phyloP scores from a whole-genome alignment of 1,140 invertebrate species.

The Dufourea novaeangliae region DNA sequence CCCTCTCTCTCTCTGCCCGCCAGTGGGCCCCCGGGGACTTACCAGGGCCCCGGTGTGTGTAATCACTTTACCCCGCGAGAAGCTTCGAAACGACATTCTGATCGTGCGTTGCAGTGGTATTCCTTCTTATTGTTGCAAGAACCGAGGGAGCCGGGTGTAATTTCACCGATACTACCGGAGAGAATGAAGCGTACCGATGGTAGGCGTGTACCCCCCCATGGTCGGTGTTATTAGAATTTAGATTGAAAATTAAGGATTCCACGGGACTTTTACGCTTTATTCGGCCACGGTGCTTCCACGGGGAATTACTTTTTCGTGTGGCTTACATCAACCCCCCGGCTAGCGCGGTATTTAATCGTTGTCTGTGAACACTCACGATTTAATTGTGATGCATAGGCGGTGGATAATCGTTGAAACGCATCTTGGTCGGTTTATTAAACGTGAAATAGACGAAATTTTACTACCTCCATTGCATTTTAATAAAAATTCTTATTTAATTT shows the following conservation, averaged over 20 bases:
- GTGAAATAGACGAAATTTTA: too few relatives aligned
- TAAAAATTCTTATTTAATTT: too few relatives aligned
- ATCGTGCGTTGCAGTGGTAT: conserved; percentile 58
- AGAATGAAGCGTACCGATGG: conserved; percentile 47
- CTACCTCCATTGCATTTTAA: too few relatives aligned
- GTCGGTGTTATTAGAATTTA: conserved; percentile 65
- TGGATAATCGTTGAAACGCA: too few relatives aligned
- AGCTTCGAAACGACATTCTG: conserved; percentile 65
- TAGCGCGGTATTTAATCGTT: too few relatives aligned
- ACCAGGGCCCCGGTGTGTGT: conserved; percentile 42
- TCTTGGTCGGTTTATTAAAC: too few relatives aligned
- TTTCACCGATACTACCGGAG: conserved; percentile 55
- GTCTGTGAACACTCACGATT: too few relatives aligned
- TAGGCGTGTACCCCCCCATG: conserved; percentile 13
- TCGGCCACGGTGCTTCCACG: not conserved
- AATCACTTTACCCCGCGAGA: conserved; percentile 64
- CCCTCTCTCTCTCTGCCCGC: too few relatives aligned
- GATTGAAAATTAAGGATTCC: conserved; percentile 65
- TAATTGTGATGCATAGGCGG: too few relatives aligned
- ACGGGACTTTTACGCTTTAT: conserved; percentile 23
- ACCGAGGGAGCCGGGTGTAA: conserved; percentile 52
- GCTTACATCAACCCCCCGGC: conserved; percentile 20
- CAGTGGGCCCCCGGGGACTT: conserved; percentile 47
- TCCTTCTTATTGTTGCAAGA: conserved; percentile 63
- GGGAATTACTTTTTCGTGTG: not conserved